A percentile compares a stretch with the other conserved stretches of the same genome.
phyloP scores from a whole-genome alignment of 2,113 vertebrate genomes.

The Xiphophorus couchianus region DNA sequence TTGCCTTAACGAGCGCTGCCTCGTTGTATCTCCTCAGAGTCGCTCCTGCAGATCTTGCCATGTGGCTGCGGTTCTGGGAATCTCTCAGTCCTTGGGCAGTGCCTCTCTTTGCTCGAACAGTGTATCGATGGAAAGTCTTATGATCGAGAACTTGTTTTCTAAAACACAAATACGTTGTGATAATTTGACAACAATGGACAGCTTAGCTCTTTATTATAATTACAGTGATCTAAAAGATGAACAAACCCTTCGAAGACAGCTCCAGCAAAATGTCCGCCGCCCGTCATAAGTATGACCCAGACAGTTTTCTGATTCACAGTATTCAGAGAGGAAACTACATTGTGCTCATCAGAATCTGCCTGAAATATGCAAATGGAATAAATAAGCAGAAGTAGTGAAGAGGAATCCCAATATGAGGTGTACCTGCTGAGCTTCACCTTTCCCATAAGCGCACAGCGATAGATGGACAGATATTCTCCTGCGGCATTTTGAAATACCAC shows the following conservation, averaged over 20 bases:
- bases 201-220: background rate
- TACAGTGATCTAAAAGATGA: background rate
- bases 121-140: slow-evolving; percentile 97
- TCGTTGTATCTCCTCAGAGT: slow-evolving; percentile 91
- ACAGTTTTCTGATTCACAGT: slow-evolving; percentile 71
- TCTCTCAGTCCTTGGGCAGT: slow-evolving; percentile 88
- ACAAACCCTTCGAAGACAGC: slow-evolving; percentile 87
- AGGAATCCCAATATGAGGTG: background rate
- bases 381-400: background rate
- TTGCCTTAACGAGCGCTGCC: slow-evolving; percentile 84
- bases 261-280: slow-evolving; percentile 95
- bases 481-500: slow-evolving; percentile 84
- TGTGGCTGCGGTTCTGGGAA: slow-evolving; percentile 81
- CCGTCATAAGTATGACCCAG: slow-evolving; percentile 93
- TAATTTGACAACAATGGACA: background rate
- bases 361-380: slow-evolving; percentile 30
- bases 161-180: slow-evolving; percentile 6
- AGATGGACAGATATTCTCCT: slow-evolving; percentile 85
- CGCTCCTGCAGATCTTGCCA: slow-evolving; percentile 88
- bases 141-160: slow-evolving; percentile 88
- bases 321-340: slow-evolving; percentile 77
- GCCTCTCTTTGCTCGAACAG: slow-evolving; percentile 90
- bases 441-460: slow-evolving; percentile 84
- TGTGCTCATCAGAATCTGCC: slow-evolving; percentile 39
- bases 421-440: slow-evolving; percentile 75